phyloP scores from a whole-genome alignment of 1,140 invertebrate species.

The Heliconius nattereri region DNA sequence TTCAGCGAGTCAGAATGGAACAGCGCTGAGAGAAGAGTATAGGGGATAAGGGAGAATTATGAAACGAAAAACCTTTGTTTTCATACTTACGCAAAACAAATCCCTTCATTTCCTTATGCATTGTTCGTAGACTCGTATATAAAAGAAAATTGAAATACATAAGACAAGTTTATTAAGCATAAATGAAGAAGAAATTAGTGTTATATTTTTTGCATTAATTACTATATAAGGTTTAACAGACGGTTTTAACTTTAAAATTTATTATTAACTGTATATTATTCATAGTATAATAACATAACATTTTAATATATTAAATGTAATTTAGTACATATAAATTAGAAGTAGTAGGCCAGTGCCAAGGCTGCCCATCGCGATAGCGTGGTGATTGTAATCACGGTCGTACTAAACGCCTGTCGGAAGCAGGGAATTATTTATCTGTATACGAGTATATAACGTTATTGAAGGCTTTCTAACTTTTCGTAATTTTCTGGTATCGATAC shows the following conservation, averaged over 20 bases:
- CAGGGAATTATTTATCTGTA: slow-evolving; percentile 26
- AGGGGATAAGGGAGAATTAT: slow-evolving; percentile 22
- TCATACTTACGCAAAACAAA: slow-evolving; percentile 25
- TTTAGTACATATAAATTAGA: not conserved
- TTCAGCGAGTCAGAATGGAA: slow-evolving; percentile 47
- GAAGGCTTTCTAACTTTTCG: not conserved
- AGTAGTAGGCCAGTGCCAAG: slow-evolving; percentile 16
- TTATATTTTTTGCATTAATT: not conserved
- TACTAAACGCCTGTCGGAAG: slow-evolving; percentile 28
- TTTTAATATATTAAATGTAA: too few relatives aligned
- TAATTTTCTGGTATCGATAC: not conserved
- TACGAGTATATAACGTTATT: slow-evolving; percentile 7
- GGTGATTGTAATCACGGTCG: slow-evolving; percentile 29
- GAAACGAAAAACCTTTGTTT: slow-evolving; percentile 24
- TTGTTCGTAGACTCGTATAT: slow-evolving; percentile 32
- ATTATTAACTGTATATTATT: not conserved
- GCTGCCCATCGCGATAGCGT: slow-evolving; percentile 34
- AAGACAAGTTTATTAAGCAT: slow-evolving; percentile 20
- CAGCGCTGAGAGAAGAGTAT: slow-evolving; percentile 22
- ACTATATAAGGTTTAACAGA: too few relatives aligned
- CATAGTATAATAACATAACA: not conserved
- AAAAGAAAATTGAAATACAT: slow-evolving; percentile 31
- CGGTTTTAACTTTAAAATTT: not conserved
- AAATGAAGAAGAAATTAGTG: slow-evolving; percentile 14
- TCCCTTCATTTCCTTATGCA: slow-evolving; percentile 32